phyloP scores from a whole-genome alignment of 2,888 invertebrate species.

The Coenonympha glycerion region DNA sequence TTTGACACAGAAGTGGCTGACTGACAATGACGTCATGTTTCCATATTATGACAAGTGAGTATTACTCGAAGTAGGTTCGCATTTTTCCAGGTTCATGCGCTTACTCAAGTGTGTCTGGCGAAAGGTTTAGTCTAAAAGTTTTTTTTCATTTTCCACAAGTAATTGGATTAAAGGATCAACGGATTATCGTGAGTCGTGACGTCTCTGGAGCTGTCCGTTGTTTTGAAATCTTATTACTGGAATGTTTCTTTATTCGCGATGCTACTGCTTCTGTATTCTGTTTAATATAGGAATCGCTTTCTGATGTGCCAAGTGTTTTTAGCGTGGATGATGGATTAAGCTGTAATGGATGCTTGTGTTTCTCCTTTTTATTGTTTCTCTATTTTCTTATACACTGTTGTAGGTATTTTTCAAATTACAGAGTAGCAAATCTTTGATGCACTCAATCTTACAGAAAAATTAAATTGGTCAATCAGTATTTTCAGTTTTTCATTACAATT shows the following conservation, averaged over 20 bases:
- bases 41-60: too few species aligned
- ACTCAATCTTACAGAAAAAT: too few species aligned
- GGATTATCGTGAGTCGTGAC: constrained; percentile 19
- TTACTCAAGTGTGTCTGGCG: constrained; percentile 32
- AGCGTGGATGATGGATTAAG: constrained; percentile 2
- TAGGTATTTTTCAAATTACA: too few species aligned
- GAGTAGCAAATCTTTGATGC: too few species aligned
- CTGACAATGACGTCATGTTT: too few species aligned
- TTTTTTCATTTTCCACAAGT: constrained; percentile 26
- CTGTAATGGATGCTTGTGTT: neutral
- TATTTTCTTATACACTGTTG: too few species aligned
- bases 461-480: too few species aligned
- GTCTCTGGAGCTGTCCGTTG: constrained; percentile 13
- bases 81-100: too few species aligned
- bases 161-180: constrained; percentile 18
- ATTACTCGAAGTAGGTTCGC: too few species aligned
- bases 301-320: neutral
- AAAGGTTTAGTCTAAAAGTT: constrained; percentile 27
- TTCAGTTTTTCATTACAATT: too few species aligned
- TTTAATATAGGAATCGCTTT: constrained; percentile 6
- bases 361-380: neutral
- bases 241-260: constrained; percentile 10
- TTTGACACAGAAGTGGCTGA: too few species aligned
- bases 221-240: constrained; percentile 10
- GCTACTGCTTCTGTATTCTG: constrained; percentile 4